Percentiles rank a stretch among this genome's conserved stretches.
Evolutionary conservation across 2,888 invertebrate species (phyloP).

Genomic region (Cerastis rubricosa): DNA sequence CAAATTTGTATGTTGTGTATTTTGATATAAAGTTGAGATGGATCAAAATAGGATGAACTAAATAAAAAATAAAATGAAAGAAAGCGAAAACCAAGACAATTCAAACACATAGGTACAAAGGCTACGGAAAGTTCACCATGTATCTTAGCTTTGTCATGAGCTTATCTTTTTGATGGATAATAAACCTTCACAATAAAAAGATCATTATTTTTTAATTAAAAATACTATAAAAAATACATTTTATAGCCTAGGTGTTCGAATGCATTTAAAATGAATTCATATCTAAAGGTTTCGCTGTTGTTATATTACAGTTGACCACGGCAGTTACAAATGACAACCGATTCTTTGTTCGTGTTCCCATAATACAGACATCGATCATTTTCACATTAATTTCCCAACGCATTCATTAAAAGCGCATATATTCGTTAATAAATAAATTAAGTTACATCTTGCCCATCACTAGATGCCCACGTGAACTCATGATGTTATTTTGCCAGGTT

Average conservation of each 20-base stretch:
- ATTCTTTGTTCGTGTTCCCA: neutral
- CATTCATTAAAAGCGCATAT: conserved; percentile 43
- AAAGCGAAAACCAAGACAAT: too few relatives aligned
- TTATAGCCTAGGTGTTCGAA: neutral
- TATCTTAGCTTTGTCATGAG: neutral
- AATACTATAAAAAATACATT: too few relatives aligned
- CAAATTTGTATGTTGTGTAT: conserved; percentile 27
- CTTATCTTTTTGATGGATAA: neutral
- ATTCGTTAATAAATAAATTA: conserved; percentile 56
- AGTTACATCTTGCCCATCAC: conserved; percentile 26
- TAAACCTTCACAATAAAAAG: too few relatives aligned
- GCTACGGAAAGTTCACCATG: too few relatives aligned
- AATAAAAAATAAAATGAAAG: too few relatives aligned
- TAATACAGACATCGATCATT: conserved; percentile 43
- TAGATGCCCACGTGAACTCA: conserved; percentile 22
- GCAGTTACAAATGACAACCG: conserved; percentile 42
- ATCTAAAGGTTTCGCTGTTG: neutral
- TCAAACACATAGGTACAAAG: too few relatives aligned
- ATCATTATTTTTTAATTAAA: too few relatives aligned
- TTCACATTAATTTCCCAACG: conserved; percentile 60
- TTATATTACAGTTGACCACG: conserved; percentile 28
- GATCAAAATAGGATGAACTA: too few relatives aligned
- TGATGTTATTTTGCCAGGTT: neutral
- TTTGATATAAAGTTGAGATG: neutral
- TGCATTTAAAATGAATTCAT: conserved; percentile 10